Conservation (phyloP, 2,888 invertebrate genomes). For the Drosophila nr. medialis region DNA sequence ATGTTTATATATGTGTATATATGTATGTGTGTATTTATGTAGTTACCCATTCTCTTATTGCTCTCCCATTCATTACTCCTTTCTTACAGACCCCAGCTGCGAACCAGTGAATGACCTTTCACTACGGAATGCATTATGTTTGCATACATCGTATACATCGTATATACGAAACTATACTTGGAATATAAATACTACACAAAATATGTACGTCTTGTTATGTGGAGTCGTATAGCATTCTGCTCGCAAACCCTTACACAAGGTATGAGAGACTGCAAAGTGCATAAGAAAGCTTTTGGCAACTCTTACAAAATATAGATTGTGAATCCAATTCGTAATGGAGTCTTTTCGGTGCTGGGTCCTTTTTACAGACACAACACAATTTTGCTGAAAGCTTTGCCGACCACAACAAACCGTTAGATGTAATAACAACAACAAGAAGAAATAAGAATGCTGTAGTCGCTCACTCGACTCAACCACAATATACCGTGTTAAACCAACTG, state of each 20-base stretch:
- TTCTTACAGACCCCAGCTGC: slow-evolving; percentile 17
- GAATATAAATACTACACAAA: too few relatives aligned
- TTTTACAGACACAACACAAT: slow-evolving; percentile 48
- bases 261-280: not conserved
- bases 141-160: not conserved
- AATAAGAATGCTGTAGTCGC: not conserved
- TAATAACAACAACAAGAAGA: not conserved
- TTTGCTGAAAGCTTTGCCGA: slow-evolving; percentile 50
- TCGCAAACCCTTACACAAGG: not conserved
- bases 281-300: too few relatives aligned
- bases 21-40: slow-evolving; percentile 21
- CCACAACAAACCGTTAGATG: slow-evolving; percentile 54
- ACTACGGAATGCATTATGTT: not conserved
- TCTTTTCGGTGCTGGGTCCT: not conserved
- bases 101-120: not conserved
- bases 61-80: slow-evolving; percentile 43
- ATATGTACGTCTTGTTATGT: not conserved
- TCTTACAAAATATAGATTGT: not conserved
- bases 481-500: not conserved
- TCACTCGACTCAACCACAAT: not conserved
- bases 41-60: slow-evolving; percentile 6
- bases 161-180: too few relatives aligned
- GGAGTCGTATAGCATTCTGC: not conserved
- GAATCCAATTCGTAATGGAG: not conserved
- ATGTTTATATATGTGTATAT: slow-evolving; percentile 12